Percentiles rank a stretch among this genome's conserved stretches.
These are phyloP conservation scores for Apostichopus parvimensis DNA, from an alignment of 35 echinoderm and acorn worm genomes.

Conservation along the genomic window DNA sequence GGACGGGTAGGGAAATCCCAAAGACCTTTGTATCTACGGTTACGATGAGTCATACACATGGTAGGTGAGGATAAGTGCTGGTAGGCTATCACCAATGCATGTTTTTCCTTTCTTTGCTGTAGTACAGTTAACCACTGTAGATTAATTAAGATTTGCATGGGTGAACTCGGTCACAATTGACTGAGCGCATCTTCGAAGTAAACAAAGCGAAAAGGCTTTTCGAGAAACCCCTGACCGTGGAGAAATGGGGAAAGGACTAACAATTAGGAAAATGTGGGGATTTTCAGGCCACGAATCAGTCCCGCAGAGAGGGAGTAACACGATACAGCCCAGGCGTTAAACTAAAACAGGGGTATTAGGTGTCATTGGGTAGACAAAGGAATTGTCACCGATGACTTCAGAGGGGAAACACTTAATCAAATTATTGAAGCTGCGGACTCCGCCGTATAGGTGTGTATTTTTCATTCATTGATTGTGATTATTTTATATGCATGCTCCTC, in stretches of 20 bases:
- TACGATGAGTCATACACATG: neutral
- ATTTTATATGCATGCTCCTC: too few relatives aligned
- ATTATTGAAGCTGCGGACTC: constrained; percentile 21
- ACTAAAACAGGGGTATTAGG: neutral
- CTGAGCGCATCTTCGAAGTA: constrained; percentile 16
- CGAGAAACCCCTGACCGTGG: neutral
- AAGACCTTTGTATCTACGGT: constrained; percentile 6
- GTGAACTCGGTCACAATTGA: constrained; percentile 25
- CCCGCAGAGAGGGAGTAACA: neutral
- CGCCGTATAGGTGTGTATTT: neutral
- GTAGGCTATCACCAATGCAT: constrained; percentile 8
- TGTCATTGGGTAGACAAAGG: constrained; percentile 33
- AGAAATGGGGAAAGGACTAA: neutral
- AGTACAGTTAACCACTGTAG: neutral
- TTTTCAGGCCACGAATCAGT: neutral
- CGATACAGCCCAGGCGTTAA: neutral
- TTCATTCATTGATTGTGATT: too few relatives aligned
- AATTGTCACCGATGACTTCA: neutral
- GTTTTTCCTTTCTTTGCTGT: neutral
- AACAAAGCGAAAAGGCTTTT: neutral
- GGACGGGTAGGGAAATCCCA: constrained; percentile 16
- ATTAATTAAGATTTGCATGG: constrained; percentile 28
- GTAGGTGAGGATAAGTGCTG: neutral
- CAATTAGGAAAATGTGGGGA: neutral
- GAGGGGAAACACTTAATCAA: neutral